These are phyloP conservation scores for Latheticus oryzae DNA, from an alignment of 2,888 invertebrate species.

Conservation along the genomic window DNA sequence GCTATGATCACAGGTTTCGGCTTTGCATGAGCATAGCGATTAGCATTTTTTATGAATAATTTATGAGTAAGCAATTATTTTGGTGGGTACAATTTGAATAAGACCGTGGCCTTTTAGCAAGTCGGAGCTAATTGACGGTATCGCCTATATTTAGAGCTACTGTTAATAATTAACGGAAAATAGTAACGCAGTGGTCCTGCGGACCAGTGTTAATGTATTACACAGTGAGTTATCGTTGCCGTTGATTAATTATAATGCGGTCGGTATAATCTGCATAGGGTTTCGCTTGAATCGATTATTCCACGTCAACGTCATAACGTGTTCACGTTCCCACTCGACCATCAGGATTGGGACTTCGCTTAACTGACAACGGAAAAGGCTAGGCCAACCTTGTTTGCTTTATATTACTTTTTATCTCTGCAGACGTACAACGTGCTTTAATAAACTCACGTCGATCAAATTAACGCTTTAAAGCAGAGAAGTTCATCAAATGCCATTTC, in stretches of 20 bases:
- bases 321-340: conserved; percentile 41
- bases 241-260: conserved; percentile 50
- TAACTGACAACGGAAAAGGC: conserved; percentile 27
- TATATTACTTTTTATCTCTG: conserved; percentile 33
- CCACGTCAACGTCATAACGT: conserved; percentile 48
- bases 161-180: conserved; percentile 36
- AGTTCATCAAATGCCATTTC: conserved; percentile 31
- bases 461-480: conserved; percentile 35
- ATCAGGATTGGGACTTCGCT: conserved; percentile 31
- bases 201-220: conserved; percentile 38
- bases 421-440: conserved; percentile 26
- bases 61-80: conserved; percentile 36
- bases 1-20: conserved; percentile 17
- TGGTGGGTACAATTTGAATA: conserved; percentile 34
- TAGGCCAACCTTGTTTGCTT: conserved; percentile 24
- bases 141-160: conserved; percentile 24
- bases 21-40: conserved; percentile 23
- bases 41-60: conserved; percentile 38
- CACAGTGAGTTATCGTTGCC: conserved; percentile 41
- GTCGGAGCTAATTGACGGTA: conserved; percentile 25
- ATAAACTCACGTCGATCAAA: conserved; percentile 36
- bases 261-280: conserved; percentile 49
- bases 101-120: conserved; percentile 20
- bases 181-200: conserved; percentile 25
- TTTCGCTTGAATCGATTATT: conserved; percentile 48